phyloP scores from a whole-genome alignment of 2,113 vertebrate species.

The Loxodonta africana region DNA sequence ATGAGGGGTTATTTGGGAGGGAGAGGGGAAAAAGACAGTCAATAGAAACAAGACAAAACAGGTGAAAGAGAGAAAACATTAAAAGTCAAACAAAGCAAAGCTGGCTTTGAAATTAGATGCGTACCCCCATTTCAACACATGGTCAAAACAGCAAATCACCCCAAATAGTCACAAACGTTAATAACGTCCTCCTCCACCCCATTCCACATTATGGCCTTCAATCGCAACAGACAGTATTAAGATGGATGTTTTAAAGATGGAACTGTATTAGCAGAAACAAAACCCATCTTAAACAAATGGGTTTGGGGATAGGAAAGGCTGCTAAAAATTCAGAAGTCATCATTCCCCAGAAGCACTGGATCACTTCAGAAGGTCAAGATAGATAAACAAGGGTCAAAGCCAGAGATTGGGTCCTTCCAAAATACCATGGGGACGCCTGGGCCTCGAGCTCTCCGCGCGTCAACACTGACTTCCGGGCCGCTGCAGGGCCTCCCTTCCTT shows the following conservation, averaged over 20 bases:
- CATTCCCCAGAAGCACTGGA: slow-evolving; percentile 66
- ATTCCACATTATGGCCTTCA: background rate
- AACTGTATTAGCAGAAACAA: slow-evolving; percentile 82
- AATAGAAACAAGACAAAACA: slow-evolving; percentile 68
- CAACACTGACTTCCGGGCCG: slow-evolving; percentile 83
- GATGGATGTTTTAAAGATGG: slow-evolving; percentile 74
- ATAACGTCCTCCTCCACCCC: background rate
- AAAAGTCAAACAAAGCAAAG: slow-evolving; percentile 79
- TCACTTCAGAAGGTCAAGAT: slow-evolving; percentile 43
- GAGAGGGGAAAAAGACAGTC: background rate
- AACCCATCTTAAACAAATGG: slow-evolving; percentile 84
- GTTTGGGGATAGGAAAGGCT: slow-evolving; percentile 89
- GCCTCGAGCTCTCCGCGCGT: slow-evolving; percentile 82
- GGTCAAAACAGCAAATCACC: slow-evolving; percentile 47
- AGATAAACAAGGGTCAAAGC: slow-evolving; percentile 67
- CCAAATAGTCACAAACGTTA: background rate
- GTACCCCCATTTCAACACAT: slow-evolving; percentile 58
- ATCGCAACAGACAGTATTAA: background rate
- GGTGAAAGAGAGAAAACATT: slow-evolving; percentile 75
- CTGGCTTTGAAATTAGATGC: slow-evolving; percentile 71
- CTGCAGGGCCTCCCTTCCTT: slow-evolving; percentile 86
- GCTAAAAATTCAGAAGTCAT: slow-evolving; percentile 88
- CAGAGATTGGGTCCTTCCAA: slow-evolving; percentile 74
- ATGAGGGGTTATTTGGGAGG: slow-evolving; percentile 75
- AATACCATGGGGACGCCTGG: slow-evolving; percentile 87